Conservation (phyloP, 2,113 vertebrate species). For the Aplodontia rufa region DNA sequence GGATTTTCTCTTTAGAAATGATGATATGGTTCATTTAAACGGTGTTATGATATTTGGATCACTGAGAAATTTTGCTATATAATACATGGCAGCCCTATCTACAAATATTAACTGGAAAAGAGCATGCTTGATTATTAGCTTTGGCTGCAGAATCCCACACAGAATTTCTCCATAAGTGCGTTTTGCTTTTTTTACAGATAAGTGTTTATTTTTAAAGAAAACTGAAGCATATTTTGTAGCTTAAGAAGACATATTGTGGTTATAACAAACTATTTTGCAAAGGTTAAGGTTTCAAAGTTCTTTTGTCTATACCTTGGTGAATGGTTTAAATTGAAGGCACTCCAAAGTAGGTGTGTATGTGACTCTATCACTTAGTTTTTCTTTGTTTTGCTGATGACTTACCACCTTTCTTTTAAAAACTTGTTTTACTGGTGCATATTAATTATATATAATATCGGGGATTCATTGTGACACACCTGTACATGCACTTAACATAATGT, state of each 20-base stretch:
- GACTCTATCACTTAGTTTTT: neutral
- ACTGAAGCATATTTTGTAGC: neutral
- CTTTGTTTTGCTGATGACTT: neutral
- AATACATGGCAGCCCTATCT: neutral
- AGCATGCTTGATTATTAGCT: neutral
- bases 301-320: neutral
- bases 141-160: neutral
- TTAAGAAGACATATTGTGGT: neutral
- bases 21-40: neutral
- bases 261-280: neutral
- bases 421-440: too few relatives aligned
- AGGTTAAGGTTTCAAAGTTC: too few relatives aligned
- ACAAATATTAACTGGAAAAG: neutral
- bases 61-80: neutral
- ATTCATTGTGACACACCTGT: too few relatives aligned
- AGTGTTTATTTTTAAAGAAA: neutral
- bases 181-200: neutral
- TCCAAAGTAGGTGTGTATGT: neutral
- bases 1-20: neutral
- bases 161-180: neutral
- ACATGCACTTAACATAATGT: too few relatives aligned
- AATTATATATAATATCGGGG: too few relatives aligned
- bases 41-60: neutral
- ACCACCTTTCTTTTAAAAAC: neutral
- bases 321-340: neutral